Conservation (phyloP, 2,797 vertebrate genomes). For the Xiphorhynchus erythropygius region DNA sequence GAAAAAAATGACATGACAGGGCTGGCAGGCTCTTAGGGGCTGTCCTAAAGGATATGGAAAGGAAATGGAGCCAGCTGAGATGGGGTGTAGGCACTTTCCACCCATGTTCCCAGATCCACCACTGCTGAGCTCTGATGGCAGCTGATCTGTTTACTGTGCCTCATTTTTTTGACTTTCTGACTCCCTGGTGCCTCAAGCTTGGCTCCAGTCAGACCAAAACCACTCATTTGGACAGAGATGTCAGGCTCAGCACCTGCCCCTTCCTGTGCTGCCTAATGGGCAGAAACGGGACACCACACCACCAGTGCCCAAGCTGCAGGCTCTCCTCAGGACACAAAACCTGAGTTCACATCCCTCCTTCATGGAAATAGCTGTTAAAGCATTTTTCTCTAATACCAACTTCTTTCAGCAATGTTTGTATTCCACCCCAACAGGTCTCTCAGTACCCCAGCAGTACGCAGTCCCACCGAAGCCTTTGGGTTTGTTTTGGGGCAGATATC, state of each 20-base stretch:
- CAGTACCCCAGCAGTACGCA: not conserved
- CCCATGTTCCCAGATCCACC: fast-evolving
- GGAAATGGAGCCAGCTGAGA: not conserved
- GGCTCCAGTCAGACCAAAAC: not conserved
- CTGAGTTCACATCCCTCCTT: not conserved
- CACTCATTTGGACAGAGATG: not conserved
- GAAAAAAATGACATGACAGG: not conserved
- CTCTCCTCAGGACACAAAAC: not conserved
- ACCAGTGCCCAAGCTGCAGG: not conserved
- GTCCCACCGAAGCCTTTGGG: not conserved
- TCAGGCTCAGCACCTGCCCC: not conserved
- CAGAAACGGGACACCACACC: not conserved
- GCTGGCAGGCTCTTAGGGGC: not conserved
- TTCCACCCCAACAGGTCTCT: not conserved
- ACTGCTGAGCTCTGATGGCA: not conserved
- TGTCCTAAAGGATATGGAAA: not conserved
- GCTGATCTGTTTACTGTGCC: not conserved
- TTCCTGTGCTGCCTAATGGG: fast-evolving
- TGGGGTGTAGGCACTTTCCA: not conserved
- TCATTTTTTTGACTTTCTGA: not conserved
- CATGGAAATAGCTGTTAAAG: not conserved
- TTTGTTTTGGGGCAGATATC: not conserved
- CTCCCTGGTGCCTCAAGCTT: not conserved
- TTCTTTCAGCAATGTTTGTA: not conserved
- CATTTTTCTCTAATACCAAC: fast-evolving